Evolutionary conservation across 1,140 invertebrate genomes (phyloP), one percentile per base, ranked within the genome.

Genomic region (Octopus bimaculoides): DNA sequence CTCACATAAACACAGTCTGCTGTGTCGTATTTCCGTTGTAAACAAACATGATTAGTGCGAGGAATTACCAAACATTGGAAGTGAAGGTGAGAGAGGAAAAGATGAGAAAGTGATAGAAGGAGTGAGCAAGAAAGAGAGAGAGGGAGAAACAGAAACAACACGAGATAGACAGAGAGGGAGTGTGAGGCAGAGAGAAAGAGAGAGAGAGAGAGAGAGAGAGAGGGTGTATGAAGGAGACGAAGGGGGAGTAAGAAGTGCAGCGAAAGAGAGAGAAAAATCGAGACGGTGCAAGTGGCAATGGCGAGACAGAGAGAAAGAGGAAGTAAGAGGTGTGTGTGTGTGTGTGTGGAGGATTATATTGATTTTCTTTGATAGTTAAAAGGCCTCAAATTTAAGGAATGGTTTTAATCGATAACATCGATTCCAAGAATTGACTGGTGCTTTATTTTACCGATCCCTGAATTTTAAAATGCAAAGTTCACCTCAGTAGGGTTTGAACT

Each of bases 241-340:
- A 56, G 61, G 56, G 41, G 73, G n/a, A 6, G 71, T n/a, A 52
- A 54, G 71, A 79, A 52, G 53, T 41, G 17, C 3, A 52, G 41
- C 20, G 54, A 17, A 69, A 80, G 52, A 79, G 54, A 81, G 69
- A 77, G 71, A 79, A 69, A 75, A 78, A 81, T 66, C 77, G 76
- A 76, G 75, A 80, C 66, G 56, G 71, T 56, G 54, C n/a, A 77
- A 80, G 26, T 41, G 2, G 26, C 2, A 41, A 41, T 41, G 26
- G 26, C 26, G 53, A 69, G 78, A 75, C 12, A 79, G 54, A 20
- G 7, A 8, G 52, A 74, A 77, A 56, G 9, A 78, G 56, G 26
- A 20, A 77, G 77, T 75, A 54, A 26, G 71, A 53, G 77, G 77
- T 78, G 54, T 74, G 78, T 75, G 73, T 77, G 76, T 73, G 78